Conservation (phyloP, 2,888 invertebrate species). For the Abscondita cerata region DNA sequence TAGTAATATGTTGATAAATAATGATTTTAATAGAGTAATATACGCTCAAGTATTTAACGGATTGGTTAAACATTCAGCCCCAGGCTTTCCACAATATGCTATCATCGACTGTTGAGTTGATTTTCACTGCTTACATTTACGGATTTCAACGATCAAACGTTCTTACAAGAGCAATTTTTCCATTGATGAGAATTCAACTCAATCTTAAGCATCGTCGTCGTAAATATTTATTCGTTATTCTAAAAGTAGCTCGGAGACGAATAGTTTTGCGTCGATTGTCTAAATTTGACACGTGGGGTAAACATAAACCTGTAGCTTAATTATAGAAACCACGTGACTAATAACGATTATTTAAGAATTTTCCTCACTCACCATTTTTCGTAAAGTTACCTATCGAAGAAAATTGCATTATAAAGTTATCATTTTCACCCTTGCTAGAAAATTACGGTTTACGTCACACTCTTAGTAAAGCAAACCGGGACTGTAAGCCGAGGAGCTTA, state of each 20-base stretch:
- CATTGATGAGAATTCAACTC: too few species aligned
- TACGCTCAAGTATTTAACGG: slow-evolving; percentile 32
- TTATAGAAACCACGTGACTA: slow-evolving; percentile 12
- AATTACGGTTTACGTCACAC: slow-evolving; percentile 19
- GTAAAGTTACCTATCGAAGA: slow-evolving; percentile 39
- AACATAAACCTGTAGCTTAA: not conserved
- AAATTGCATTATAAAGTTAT: slow-evolving; percentile 42
- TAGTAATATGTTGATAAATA: slow-evolving; percentile 34
- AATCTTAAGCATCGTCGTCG: too few species aligned
- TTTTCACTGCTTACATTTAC: slow-evolving; percentile 20
- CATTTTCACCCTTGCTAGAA: slow-evolving; percentile 8
- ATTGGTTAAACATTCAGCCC: slow-evolving; percentile 31
- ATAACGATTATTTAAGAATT: not conserved
- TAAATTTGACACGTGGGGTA: too few species aligned
- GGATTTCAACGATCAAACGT: slow-evolving; percentile 1
- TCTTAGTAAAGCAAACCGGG: slow-evolving; percentile 19
- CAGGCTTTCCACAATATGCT: slow-evolving; percentile 20
- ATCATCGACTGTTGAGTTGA: slow-evolving; percentile 23
- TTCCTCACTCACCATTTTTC: slow-evolving; percentile 43
- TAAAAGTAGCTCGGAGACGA: too few species aligned
- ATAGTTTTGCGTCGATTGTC: too few species aligned
- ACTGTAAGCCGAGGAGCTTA: slow-evolving; percentile 37
- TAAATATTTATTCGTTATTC: too few species aligned
- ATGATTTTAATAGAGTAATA: slow-evolving; percentile 38
- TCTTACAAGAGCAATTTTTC: not conserved